Base-by-base conservation (phyloP, 2,113 vertebrate genomes). In the Hippocampus guttulatus region DNA sequence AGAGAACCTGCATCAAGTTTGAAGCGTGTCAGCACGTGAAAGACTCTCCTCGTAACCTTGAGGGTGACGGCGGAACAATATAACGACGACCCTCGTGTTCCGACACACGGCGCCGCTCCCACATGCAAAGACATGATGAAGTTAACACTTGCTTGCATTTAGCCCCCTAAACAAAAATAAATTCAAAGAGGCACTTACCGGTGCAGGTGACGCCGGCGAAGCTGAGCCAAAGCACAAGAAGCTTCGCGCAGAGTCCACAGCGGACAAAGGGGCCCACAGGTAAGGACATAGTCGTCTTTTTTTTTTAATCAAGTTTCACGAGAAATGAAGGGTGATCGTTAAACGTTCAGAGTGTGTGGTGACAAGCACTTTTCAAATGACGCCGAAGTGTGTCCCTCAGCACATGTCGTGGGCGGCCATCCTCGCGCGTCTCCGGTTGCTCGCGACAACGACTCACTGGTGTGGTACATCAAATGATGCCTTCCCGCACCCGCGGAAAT, bases 361-460 rank as follows among this genome's bases (percentile, higher is more conserved):
- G 74, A 83, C 77, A 70, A 23, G 70, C 75, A 82, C 87, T 85
- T 82, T 54, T 69, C 47, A 74, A 65, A 71, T 74, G 82, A 79
- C 75, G 82, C 80, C 75, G 70, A 83, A 85, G 80, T 86, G 82
- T 75, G 71, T 77, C 79, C 87, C 84, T 92, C 88, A 92, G 27
- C 83, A 89, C 87, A 75, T 81, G 87, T 88, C 88, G 70, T 60
- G 63, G 74, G 77, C 79, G 79, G 77, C 87, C 91, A 91, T 90
- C 83, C 70, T 76, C 70, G 84, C 77, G 91, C 91, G 91, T 89
- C 87, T 58, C 78, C 67, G 80, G 89, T 91, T 84, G 91, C 89
- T 90, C 86, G 80, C 83, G 89, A 92, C 91, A 90, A 90, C 88
- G 87, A 91, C 91, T 91, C 90, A 91, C 91, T 92, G 91, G 91